A percentile compares a stretch with the other conserved stretches of the same genome.
phyloP scores from a whole-genome alignment of 2,113 vertebrate genomes.

The Charina bottae region DNA sequence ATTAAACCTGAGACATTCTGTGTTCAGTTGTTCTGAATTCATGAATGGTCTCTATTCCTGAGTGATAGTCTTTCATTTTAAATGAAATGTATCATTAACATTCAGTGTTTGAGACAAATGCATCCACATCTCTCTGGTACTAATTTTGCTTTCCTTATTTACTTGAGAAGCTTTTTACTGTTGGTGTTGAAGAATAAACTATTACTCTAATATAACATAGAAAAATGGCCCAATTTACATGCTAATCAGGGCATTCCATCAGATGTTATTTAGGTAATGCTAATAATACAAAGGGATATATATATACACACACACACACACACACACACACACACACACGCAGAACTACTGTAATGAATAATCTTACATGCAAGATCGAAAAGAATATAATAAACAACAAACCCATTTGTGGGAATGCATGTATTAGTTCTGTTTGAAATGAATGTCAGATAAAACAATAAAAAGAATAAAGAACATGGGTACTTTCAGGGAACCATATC shows the following conservation, averaged over 20 bases:
- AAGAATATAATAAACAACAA: constrained; percentile 24
- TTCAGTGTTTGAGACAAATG: constrained; percentile 15
- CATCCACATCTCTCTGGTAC: not conserved
- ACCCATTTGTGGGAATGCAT: not conserved
- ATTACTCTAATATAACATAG: not conserved
- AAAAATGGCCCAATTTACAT: constrained; percentile 1
- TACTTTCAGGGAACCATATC: not conserved
- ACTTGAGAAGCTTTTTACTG: constrained; percentile 1
- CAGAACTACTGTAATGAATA: constrained; percentile 6
- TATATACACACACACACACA: too few relatives aligned
- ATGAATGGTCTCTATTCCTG: not conserved
- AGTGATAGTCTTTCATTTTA: not conserved
- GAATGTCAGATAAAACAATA: constrained; percentile 10
- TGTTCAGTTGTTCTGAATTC: not conserved
- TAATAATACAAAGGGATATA: not conserved
- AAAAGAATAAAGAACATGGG: constrained; percentile 13
- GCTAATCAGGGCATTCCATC: not conserved
- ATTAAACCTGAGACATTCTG: not conserved
- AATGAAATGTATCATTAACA: constrained; percentile 3
- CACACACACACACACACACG: not conserved
- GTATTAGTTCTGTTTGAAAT: not conserved
- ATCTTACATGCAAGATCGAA: not conserved
- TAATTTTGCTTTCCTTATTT: constrained; percentile 20
- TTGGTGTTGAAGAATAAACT: constrained; percentile 12
- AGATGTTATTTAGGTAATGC: constrained; percentile 4